phyloP scores from a whole-genome alignment of 1,140 invertebrate species.

The Chrysopa pallens region DNA sequence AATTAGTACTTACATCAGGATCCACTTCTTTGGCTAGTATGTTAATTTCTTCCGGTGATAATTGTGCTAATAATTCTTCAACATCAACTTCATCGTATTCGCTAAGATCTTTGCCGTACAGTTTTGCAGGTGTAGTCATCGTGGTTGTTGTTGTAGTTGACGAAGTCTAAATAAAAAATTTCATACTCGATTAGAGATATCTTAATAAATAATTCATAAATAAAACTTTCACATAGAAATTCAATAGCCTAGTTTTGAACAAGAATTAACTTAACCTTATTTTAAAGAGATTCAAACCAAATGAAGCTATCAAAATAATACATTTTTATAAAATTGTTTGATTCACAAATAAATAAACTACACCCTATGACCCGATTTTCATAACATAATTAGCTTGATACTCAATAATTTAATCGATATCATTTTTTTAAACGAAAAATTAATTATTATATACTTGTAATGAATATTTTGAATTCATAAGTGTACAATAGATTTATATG shows the following conservation, averaged over 20 bases:
- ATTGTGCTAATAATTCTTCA: constrained; percentile 83
- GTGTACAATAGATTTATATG: too few species aligned
- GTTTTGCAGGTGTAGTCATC: constrained; percentile 71
- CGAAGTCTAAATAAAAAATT: constrained; percentile 47
- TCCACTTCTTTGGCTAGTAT: constrained; percentile 97
- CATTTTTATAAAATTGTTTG: constrained; percentile 4
- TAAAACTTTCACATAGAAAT: not conserved
- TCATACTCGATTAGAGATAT: too few species aligned
- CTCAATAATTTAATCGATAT: too few species aligned
- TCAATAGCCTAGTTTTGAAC: not conserved
- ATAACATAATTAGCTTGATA: too few species aligned
- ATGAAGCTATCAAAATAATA: not conserved
- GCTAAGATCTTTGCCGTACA: constrained; percentile 84
- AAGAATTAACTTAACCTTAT: not conserved
- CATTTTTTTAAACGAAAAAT: too few species aligned
- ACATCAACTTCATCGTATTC: constrained; percentile 93
- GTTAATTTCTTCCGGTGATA: constrained; percentile 90
- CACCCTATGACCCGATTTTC: constrained; percentile 2
- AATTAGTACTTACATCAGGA: constrained; percentile 76
- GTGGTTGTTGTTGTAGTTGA: constrained; percentile 70
- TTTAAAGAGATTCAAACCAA: not conserved
- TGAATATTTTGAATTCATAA: too few species aligned
- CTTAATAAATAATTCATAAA: constrained; percentile 6
- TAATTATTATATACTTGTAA: too few species aligned
- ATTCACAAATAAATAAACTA: constrained; percentile 15